phyloP scores from a whole-genome alignment of 2,113 vertebrate species.

The Alligator sinensis region DNA sequence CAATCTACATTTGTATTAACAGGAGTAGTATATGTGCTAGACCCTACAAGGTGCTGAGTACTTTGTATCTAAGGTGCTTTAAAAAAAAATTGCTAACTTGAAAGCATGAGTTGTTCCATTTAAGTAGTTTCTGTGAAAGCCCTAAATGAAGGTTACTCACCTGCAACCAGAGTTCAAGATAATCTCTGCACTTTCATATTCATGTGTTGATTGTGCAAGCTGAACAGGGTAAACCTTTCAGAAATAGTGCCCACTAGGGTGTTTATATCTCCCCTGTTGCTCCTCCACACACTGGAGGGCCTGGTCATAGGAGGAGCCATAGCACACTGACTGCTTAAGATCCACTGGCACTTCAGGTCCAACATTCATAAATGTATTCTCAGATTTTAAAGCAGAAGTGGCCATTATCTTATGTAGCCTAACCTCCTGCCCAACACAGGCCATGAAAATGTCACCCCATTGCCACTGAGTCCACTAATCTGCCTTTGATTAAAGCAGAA shows the following conservation, averaged over 20 bases:
- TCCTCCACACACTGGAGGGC: not conserved
- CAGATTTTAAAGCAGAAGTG: not conserved
- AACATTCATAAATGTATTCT: not conserved
- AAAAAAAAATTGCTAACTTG: not conserved
- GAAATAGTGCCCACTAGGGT: not conserved
- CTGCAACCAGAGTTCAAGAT: slow-evolving; percentile 5
- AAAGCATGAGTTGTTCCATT: not conserved
- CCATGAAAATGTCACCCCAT: not conserved
- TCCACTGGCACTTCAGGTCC: not conserved
- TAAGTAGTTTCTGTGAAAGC: not conserved
- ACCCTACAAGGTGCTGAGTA: not conserved
- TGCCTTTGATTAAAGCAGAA: not conserved
- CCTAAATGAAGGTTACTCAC: slow-evolving; percentile 40
- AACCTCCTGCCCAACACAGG: not conserved
- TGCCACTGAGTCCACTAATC: not conserved
- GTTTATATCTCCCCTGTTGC: not conserved
- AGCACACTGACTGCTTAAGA: not conserved
- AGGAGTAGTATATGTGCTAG: not conserved
- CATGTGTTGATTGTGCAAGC: not conserved
- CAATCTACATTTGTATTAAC: not conserved
- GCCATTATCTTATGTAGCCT: not conserved
- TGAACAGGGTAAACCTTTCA: not conserved
- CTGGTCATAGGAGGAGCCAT: not conserved
- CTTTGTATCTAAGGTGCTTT: not conserved
- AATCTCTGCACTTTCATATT: not conserved